phyloP scores from a whole-genome alignment of 1,140 invertebrate genomes.

The Brachionus plicatilis region DNA sequence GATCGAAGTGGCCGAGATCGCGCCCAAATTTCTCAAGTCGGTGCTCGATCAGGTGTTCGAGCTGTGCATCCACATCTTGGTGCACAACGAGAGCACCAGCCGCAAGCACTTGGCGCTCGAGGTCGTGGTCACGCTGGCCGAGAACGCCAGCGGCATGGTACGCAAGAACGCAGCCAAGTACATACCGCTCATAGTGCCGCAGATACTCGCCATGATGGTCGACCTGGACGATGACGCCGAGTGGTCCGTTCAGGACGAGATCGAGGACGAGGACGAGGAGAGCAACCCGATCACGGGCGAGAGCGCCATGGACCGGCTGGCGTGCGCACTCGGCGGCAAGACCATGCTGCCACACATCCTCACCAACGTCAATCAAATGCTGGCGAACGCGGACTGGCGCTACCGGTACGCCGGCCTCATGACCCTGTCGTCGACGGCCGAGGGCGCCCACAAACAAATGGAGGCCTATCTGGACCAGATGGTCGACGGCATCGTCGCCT shows the following conservation, averaged over 20 bases:
- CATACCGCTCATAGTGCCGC: slow-evolving; percentile 66
- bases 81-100: slow-evolving; percentile 16
- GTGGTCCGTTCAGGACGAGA: slow-evolving; percentile 68
- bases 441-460: slow-evolving; percentile 98
- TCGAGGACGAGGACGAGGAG: slow-evolving; percentile 66
- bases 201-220: slow-evolving; percentile 89
- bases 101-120: slow-evolving; percentile 79
- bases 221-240: slow-evolving; percentile 86
- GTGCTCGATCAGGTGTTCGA: slow-evolving; percentile 80
- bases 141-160: slow-evolving; percentile 89
- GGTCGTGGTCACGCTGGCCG: slow-evolving; percentile 84
- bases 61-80: slow-evolving; percentile 62
- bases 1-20: slow-evolving; percentile 84
- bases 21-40: slow-evolving; percentile 81
- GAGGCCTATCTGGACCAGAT: slow-evolving; percentile 82
- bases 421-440: slow-evolving; percentile 94
- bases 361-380: slow-evolving; percentile 75
- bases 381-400: slow-evolving; percentile 65
- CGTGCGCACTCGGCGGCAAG: slow-evolving; percentile 82
- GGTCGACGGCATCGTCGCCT: slow-evolving; percentile 75
- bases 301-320: slow-evolving; percentile 87
- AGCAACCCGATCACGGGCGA: slow-evolving; percentile 74
- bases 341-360: slow-evolving; percentile 83
- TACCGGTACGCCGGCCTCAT: slow-evolving; percentile 86
- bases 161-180: slow-evolving; percentile 76